Evolutionary conservation across 2,113 vertebrate species (phyloP), one percentile per base, ranked within the genome.

Genomic region (Theristicus caerulescens): DNA sequence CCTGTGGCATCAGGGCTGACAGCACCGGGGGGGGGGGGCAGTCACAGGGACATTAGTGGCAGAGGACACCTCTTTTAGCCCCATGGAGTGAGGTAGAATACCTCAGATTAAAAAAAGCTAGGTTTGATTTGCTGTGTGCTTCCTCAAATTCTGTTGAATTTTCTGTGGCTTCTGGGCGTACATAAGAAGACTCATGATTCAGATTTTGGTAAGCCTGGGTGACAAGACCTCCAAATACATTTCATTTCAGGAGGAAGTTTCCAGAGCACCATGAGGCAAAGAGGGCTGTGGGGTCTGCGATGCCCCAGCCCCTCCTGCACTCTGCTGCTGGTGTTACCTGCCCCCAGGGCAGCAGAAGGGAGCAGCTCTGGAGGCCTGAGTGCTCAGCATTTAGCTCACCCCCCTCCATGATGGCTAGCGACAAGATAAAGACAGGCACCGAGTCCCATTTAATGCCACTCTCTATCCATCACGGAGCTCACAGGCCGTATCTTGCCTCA

Each of bases 381-480:
- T 32, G 46, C 29, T 86, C 71, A 86, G 55, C 51, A 42, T 69
- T 83, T 65, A 38, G 67, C 64, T 88, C 69, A 55, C 38, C 34
- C 18, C 0, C 0, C 46, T 94, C 62, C 0, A 7, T 54, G 90
- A 91, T 69, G 57, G 26, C 57, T 59, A 40, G 49, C 90, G 76
- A 83, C 81, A 74, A 95, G 94, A 95, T 90, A 82, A 85, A 87
- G 81, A 90, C 81, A 82, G 94, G 84, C 92, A 96, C 70, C 0
- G 0, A 61, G 74, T 93, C 92, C 78, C 85, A 72, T 72, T 90
- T 94, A 93, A 87, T 77, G 78, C 90, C 78, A 82, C 49, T 90
- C 40, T 91, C 87, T 52, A 79, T 93, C 87, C 78, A 91, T 93
- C 93, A 95, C 25, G 11, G 78, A 82, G 57, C 73, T 89, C 84